These are phyloP conservation scores for Artibeus lituratus DNA, from an alignment of 2,797 vertebrate genomes.

Conservation along the genomic window DNA sequence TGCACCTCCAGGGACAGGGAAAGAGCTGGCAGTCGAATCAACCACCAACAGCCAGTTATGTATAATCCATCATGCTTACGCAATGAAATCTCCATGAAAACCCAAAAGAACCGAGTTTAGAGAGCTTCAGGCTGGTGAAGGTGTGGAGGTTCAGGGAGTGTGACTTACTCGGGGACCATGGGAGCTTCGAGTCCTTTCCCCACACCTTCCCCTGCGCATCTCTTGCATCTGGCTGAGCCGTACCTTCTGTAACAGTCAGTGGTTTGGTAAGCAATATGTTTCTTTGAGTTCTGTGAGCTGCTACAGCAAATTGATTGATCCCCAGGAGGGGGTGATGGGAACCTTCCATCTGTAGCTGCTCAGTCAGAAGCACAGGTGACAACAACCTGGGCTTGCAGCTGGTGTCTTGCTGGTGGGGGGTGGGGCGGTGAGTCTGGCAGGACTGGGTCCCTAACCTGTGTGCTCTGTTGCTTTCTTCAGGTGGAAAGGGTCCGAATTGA, in stretches of 20 bases:
- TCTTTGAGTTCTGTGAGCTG: background rate
- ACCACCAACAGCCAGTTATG: background rate
- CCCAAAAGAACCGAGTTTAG: background rate
- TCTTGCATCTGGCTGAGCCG: background rate
- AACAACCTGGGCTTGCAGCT: no score
- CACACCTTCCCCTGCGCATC: background rate
- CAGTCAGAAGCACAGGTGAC: no score
- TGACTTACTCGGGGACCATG: rapidly evolving
- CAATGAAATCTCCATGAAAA: background rate
- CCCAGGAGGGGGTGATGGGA: background rate
- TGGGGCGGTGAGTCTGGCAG: no score
- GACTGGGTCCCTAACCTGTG: no score
- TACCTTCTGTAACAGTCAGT: background rate
- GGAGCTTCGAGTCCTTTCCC: background rate
- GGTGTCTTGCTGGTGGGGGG: no score
- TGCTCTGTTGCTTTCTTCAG: no score
- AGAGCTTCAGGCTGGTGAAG: background rate
- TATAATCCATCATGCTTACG: background rate
- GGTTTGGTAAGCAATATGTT: background rate
- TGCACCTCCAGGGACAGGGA: no score
- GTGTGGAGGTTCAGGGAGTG: background rate
- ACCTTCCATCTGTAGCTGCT: background rate
- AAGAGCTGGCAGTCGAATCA: background rate
- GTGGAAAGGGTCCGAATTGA: background rate
- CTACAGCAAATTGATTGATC: background rate